Conservation (phyloP, 2,113 vertebrate genomes). For the Pogona vitticeps region DNA sequence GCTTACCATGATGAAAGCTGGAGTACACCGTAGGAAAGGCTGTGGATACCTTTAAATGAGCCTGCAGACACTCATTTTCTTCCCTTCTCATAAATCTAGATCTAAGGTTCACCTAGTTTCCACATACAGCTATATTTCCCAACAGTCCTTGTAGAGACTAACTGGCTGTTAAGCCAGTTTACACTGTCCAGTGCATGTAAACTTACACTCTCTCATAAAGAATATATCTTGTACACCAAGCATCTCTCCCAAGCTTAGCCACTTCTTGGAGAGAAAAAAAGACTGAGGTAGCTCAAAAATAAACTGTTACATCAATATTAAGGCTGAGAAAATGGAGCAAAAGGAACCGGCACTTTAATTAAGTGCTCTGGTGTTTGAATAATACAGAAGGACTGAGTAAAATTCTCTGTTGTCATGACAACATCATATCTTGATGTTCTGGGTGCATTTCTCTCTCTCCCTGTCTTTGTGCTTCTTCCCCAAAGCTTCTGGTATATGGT, state of each 20-base stretch:
- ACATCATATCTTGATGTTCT: constrained; percentile 36
- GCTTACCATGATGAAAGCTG: too few relatives aligned
- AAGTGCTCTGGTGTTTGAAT: constrained; percentile 32
- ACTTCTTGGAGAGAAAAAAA: neutral
- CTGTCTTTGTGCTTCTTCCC: neutral
- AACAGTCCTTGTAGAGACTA: too few relatives aligned
- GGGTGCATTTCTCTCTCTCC: constrained; percentile 11
- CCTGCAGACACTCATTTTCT: neutral
- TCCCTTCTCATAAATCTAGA: neutral
- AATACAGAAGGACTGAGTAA: constrained; percentile 24
- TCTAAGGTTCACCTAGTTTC: neutral
- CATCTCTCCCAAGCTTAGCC: neutral
- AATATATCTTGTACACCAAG: neutral
- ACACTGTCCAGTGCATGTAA: neutral
- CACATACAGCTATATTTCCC: neutral
- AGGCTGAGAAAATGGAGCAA: neutral
- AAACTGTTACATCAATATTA: neutral
- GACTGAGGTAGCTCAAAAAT: neutral
- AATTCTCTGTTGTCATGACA: constrained; percentile 35
- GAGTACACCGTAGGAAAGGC: neutral
- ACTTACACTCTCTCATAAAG: neutral
- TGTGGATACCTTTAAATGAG: neutral
- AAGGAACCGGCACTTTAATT: constrained; percentile 41
- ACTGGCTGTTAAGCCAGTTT: neutral
- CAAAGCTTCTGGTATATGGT: neutral